phyloP scores from a whole-genome alignment of 1,140 invertebrate species.

The Aphelinus atriplicis region DNA sequence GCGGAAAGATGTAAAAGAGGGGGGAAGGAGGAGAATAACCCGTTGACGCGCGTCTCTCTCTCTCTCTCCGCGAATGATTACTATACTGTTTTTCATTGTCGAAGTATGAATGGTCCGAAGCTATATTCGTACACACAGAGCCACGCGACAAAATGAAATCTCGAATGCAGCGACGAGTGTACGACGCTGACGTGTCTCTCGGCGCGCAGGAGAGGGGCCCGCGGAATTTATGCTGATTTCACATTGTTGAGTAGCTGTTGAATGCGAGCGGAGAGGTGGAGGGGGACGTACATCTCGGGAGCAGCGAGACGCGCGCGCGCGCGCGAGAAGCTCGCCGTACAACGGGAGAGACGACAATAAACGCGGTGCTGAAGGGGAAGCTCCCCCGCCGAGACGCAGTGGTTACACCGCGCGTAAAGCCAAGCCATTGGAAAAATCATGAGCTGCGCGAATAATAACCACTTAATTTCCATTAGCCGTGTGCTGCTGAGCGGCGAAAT shows the following conservation, averaged over 20 bases:
- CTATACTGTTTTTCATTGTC: too few relatives aligned
- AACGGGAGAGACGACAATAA: constrained; percentile 8
- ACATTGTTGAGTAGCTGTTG: constrained; percentile 35
- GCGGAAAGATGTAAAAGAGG: too few relatives aligned
- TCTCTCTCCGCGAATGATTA: neutral
- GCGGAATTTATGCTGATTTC: constrained; percentile 41
- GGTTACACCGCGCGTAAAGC: too few relatives aligned
- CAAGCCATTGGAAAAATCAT: too few relatives aligned
- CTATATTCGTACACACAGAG: too few relatives aligned
- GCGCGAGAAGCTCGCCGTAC: too few relatives aligned
- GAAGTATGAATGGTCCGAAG: too few relatives aligned
- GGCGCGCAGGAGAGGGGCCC: neutral
- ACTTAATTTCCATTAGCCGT: too few relatives aligned
- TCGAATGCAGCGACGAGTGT: neutral
- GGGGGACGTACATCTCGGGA: neutral
- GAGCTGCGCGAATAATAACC: too few relatives aligned
- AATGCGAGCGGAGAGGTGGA: neutral
- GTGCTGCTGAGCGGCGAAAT: too few relatives aligned
- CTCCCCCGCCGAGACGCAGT: neutral
- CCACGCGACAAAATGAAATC: neutral
- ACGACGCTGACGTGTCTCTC: neutral
- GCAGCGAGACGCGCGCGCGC: neutral
- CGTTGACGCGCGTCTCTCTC: neutral
- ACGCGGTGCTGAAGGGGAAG: constrained; percentile 4
- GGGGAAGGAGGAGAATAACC: neutral